Percentiles rank a stretch among this genome's conserved stretches.
These are phyloP conservation scores for Gracilinanus agilis DNA, from an alignment of 2,113 vertebrate species.

Conservation along the genomic window DNA sequence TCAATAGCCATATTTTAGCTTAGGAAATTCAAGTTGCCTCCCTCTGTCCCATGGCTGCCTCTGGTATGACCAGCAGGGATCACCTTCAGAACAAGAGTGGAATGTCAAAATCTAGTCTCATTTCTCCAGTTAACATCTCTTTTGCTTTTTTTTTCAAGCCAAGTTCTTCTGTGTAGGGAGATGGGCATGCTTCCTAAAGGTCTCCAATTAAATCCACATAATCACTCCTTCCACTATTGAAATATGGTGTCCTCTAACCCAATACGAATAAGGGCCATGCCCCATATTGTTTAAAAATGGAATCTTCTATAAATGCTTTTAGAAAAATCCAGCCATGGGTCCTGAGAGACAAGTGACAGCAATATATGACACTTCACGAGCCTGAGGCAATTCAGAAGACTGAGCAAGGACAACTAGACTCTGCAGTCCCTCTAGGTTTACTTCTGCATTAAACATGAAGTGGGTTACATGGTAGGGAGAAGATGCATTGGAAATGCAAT, in stretches of 20 bases:
- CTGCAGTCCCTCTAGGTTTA: background rate
- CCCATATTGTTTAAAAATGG: constrained; percentile 23
- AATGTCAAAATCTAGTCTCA: constrained; percentile 13
- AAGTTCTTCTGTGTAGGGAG: background rate
- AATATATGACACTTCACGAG: background rate
- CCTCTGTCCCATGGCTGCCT: constrained; percentile 24
- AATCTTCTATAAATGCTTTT: background rate
- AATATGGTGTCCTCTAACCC: background rate
- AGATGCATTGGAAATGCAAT: background rate
- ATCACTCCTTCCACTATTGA: background rate
- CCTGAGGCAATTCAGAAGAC: background rate
- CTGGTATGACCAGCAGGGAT: constrained; percentile 22
- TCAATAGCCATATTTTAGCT: constrained; percentile 10
- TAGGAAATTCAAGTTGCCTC: constrained; percentile 17
- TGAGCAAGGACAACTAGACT: background rate
- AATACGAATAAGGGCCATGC: background rate
- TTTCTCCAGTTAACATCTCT: constrained; percentile 41
- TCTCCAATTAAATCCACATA: background rate
- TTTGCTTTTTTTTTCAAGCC: background rate
- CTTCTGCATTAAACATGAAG: constrained; percentile 4
- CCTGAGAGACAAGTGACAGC: background rate
- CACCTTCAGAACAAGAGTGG: background rate
- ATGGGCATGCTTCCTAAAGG: background rate
- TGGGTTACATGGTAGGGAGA: background rate
- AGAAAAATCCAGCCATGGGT: background rate